phyloP scores from a whole-genome alignment of 2,113 vertebrate species.

The Pterocles orientalis region DNA sequence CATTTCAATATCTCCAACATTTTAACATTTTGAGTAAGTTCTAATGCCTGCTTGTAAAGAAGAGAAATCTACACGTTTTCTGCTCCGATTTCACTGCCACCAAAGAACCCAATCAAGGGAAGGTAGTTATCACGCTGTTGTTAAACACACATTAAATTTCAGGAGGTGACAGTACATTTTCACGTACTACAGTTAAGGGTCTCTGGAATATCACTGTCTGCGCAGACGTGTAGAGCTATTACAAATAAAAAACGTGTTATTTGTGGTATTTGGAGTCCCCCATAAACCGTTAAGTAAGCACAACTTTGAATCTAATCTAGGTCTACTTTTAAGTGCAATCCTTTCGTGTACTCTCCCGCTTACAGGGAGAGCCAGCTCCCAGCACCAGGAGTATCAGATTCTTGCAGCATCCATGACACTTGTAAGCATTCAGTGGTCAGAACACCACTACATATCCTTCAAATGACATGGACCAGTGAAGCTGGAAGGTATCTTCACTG shows the following conservation, averaged over 20 bases:
- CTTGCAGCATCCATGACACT: constrained; percentile 77
- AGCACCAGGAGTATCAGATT: constrained; percentile 71
- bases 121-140: neutral
- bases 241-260: neutral
- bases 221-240: neutral
- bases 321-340: neutral
- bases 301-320: constrained; percentile 1
- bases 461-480: constrained; percentile 81
- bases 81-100: neutral
- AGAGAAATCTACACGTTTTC: neutral
- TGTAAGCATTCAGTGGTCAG: constrained; percentile 80
- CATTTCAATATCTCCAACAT: neutral
- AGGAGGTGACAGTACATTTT: neutral
- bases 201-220: neutral
- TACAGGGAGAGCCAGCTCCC: constrained; percentile 33
- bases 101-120: neutral
- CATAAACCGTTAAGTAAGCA: neutral
- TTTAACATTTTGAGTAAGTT: neutral
- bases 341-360: neutral
- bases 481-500: constrained; percentile 72
- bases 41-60: neutral
- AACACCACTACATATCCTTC: constrained; percentile 79
- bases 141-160: constrained; percentile 8
- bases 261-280: neutral
- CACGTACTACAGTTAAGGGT: neutral